Base-by-base conservation (phyloP, 2,113 vertebrate species). In the Neopipo cinnamomea region DNA sequence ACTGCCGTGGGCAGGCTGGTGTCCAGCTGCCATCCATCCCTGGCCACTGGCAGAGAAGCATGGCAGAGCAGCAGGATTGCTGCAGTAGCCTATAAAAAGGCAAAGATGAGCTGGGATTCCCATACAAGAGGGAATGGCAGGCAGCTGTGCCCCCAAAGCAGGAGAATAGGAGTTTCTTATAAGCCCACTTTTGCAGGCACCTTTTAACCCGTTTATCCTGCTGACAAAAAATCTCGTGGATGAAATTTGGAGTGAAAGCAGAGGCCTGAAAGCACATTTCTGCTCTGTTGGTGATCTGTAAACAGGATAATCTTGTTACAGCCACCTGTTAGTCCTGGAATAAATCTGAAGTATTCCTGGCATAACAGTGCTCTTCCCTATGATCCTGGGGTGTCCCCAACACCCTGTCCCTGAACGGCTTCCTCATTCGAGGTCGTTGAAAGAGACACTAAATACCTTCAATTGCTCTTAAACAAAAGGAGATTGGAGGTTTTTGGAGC, bases 201-300 rank as follows among this genome's bases (percentile, higher is more conserved):
- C 39, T 88, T 91, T 93, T 49, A 88, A 86, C 72, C 39, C 2
- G 0, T 84, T 91, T 71, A 61, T 86, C 61, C 75, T n/a, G 53
- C 68, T 0, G 30, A 61, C 59, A 42, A 50, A 90, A 94, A 73
- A 67, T 21, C 90, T 83, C 1, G 0, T n/a, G 58, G 90, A 41
- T 91, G 79, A 83, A 77, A 81, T 56, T 4, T 59, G 73, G 80
- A 85, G 77, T 19, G 89, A 81, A 92, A 87, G 74, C 77, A 76
- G 78, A 91, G 85, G 63, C 59, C 68, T 63, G 63, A 55, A 62
- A 93, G 52, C 19, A 14, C 17, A 9, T 74, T 90, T 81, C 92
- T 95, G 85, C 72, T 72, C 56, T 0, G 0, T 50, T 87, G 65
- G 55, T 4, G 39, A 81, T 63, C 72, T 88, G 46, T 70, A 67